Percentiles rank a stretch among this genome's conserved stretches.
phyloP scores from a whole-genome alignment of 2,113 vertebrate species.

The Plestiodon gilberti region DNA sequence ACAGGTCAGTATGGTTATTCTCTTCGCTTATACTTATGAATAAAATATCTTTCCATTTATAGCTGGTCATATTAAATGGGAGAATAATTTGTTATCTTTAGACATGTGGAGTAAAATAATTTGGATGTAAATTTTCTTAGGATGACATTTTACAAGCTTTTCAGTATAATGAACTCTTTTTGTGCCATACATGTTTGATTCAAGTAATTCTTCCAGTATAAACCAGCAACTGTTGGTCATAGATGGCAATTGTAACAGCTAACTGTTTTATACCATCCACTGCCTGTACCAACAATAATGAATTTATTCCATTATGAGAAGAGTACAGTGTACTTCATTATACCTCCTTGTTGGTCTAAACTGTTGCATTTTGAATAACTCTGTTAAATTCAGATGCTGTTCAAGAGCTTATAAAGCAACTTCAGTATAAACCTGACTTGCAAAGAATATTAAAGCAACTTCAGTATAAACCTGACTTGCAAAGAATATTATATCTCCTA shows the following conservation, averaged over 20 bases:
- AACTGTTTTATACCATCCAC: not conserved
- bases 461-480: not conserved
- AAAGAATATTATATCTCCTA: not conserved
- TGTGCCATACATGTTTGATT: not conserved
- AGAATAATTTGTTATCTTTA: not conserved
- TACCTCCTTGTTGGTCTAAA: not conserved
- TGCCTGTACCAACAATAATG: not conserved
- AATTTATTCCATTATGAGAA: not conserved
- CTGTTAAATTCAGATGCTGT: not conserved
- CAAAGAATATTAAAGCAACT: not conserved
- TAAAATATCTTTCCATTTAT: not conserved
- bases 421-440: not conserved
- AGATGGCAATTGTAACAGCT: not conserved
- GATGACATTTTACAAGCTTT: not conserved
- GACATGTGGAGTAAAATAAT: not conserved
- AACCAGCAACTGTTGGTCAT: not conserved
- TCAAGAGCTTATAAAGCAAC: not conserved
- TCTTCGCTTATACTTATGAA: not conserved
- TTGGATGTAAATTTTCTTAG: not conserved
- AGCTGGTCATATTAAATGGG: not conserved
- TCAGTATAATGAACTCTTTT: not conserved
- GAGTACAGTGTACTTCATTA: not conserved
- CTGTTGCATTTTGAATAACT: not conserved
- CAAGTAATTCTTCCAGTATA: slow-evolving; percentile 4
- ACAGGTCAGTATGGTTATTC: slow-evolving; percentile 83